Evolutionary conservation across 2,797 vertebrate species (phyloP).

Genomic region (Esox masquinongy): DNA sequence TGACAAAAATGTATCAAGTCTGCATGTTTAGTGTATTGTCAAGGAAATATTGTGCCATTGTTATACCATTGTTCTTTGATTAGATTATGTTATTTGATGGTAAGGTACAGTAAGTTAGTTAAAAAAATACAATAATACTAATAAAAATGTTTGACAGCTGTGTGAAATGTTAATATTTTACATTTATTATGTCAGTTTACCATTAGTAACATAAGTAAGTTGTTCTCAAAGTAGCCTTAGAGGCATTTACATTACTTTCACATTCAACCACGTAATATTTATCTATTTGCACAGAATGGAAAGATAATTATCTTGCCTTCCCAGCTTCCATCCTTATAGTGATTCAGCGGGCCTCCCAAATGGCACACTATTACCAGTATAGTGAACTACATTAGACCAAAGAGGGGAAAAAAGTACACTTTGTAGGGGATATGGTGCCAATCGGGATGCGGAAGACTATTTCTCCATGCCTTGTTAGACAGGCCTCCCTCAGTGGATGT

Average conservation of each 20-base stretch:
- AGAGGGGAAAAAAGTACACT: background rate
- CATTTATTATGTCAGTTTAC: too few species aligned
- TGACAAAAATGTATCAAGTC: too few species aligned
- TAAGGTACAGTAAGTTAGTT: too few species aligned
- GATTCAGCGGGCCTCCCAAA: background rate
- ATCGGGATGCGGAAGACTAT: background rate
- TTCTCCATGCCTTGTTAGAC: background rate
- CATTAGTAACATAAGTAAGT: background rate
- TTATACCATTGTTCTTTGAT: too few species aligned
- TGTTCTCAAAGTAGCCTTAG: background rate
- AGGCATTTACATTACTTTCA: background rate
- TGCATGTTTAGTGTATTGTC: too few species aligned
- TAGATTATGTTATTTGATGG: too few species aligned
- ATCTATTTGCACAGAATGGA: constrained; percentile 14
- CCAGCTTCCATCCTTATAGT: background rate
- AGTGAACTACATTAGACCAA: background rate
- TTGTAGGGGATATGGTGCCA: background rate
- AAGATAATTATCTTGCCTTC: constrained; percentile 25
- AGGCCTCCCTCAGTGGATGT: constrained; percentile 6
- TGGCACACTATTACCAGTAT: background rate
- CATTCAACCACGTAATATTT: constrained; percentile 12
- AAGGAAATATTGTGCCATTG: too few species aligned
- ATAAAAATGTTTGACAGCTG: too few species aligned
- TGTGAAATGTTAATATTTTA: too few species aligned
- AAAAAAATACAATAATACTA: too few species aligned